Evolutionary conservation across 2,113 vertebrate genomes (phyloP).

Genomic region (Rhea americana): DNA sequence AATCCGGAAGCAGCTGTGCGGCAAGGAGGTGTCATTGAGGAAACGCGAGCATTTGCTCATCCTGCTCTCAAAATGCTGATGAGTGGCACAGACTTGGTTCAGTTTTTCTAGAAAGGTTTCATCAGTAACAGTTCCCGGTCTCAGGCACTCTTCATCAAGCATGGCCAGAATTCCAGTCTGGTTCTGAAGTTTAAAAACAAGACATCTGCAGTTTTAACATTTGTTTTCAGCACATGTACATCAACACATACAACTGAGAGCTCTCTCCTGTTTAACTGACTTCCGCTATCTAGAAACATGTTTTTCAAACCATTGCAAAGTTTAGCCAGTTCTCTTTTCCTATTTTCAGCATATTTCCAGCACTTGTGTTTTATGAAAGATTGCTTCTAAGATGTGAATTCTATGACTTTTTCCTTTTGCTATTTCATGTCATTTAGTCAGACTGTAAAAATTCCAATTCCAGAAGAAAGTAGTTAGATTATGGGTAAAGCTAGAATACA

Average conservation of each 20-base stretch:
- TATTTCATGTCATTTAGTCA: not conserved
- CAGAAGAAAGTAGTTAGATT: not conserved
- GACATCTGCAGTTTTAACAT: slow-evolving; percentile 34
- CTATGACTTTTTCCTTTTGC: not conserved
- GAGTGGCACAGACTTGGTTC: slow-evolving; percentile 93
- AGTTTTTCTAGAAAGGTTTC: slow-evolving; percentile 97
- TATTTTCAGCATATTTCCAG: not conserved
- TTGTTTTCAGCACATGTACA: not conserved
- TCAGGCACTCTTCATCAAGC: slow-evolving; percentile 95
- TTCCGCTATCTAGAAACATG: not conserved
- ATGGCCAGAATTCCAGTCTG: slow-evolving; percentile 97
- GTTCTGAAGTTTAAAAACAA: slow-evolving; percentile 66
- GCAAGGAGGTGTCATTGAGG: slow-evolving; percentile 92
- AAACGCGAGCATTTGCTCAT: slow-evolving; percentile 95
- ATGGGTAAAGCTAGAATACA: not conserved
- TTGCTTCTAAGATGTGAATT: not conserved
- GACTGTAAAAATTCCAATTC: not conserved
- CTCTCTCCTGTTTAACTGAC: not conserved
- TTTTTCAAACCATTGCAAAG: not conserved
- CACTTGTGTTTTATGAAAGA: not conserved
- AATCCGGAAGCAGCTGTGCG: slow-evolving; percentile 96
- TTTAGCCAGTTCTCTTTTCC: not conserved
- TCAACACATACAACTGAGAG: not conserved
- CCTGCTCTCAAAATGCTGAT: slow-evolving; percentile 97
- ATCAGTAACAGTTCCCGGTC: slow-evolving; percentile 93